Evolutionary conservation across 2,797 vertebrate genomes (phyloP).

Genomic region (Melanotaenia trifasciata): DNA sequence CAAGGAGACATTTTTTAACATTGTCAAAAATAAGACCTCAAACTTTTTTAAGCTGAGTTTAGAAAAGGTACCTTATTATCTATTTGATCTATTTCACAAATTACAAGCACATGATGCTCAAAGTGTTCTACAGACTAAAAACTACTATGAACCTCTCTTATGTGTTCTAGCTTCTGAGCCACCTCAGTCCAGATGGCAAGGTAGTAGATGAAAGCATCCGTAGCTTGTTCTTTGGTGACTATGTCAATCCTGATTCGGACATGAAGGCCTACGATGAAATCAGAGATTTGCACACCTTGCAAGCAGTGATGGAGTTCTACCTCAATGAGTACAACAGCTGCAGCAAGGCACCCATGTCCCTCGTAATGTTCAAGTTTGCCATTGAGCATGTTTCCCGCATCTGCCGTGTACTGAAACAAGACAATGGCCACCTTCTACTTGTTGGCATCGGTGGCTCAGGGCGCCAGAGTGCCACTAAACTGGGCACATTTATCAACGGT

Average conservation of each 20-base stretch:
- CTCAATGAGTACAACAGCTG: conserved; percentile 91
- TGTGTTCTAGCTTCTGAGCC: conserved; percentile 85
- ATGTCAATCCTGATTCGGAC: conserved; percentile 81
- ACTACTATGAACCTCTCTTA: background rate
- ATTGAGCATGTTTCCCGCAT: conserved; percentile 95
- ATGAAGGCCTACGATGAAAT: conserved; percentile 90
- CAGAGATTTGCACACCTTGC: conserved; percentile 84
- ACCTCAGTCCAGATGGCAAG: conserved; percentile 85
- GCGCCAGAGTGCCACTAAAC: conserved; percentile 89
- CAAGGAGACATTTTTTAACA: conserved; percentile 88
- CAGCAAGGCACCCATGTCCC: conserved; percentile 92
- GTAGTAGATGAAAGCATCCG: conserved; percentile 88
- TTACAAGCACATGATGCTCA: background rate
- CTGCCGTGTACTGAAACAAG: conserved; percentile 92
- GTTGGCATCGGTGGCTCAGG: conserved; percentile 93
- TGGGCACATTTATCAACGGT: conserved; percentile 89
- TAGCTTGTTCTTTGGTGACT: conserved; percentile 94
- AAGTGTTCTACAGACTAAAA: background rate
- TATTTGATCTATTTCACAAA: background rate
- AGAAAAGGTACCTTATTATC: conserved; percentile 84
- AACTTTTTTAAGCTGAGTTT: conserved; percentile 87
- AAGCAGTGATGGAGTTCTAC: conserved; percentile 89
- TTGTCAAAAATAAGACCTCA: conserved; percentile 88
- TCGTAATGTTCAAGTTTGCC: conserved; percentile 95
- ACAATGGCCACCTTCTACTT: conserved; percentile 90